Percentiles rank a stretch among this genome's conserved stretches.
These are phyloP conservation scores for Brassicogethes aeneus DNA, from an alignment of 2,888 invertebrate species.

Conservation along the genomic window DNA sequence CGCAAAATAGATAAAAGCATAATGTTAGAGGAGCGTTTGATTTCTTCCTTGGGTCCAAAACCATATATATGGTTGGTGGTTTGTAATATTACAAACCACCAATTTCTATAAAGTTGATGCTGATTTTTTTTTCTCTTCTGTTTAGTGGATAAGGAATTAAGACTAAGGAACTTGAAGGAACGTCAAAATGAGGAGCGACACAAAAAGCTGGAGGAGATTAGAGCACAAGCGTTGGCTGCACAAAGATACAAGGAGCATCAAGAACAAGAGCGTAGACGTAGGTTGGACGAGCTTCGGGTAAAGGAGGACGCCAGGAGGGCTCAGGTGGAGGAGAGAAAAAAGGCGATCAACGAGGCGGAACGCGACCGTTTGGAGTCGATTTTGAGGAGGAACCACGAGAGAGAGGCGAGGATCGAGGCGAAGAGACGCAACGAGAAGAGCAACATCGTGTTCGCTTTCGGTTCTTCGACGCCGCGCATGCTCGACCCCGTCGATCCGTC, in stretches of 20 bases:
- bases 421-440: slow-evolving; percentile 69
- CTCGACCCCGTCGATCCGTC: slow-evolving; percentile 74
- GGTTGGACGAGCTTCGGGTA: slow-evolving; percentile 73
- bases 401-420: slow-evolving; percentile 52
- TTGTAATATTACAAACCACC: too few relatives aligned
- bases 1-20: too few relatives aligned
- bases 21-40: too few relatives aligned
- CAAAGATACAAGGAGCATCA: slow-evolving; percentile 84
- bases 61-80: too few relatives aligned
- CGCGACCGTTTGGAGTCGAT: slow-evolving; percentile 79
- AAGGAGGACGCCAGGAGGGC: slow-evolving; percentile 64
- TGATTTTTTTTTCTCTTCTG: slow-evolving; percentile 17
- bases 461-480: slow-evolving; percentile 83
- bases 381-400: slow-evolving; percentile 64
- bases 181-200: slow-evolving; percentile 84
- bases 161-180: slow-evolving; percentile 69
- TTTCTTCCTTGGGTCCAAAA: too few relatives aligned
- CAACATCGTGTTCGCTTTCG: slow-evolving; percentile 77
- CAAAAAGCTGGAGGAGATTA: slow-evolving; percentile 80
- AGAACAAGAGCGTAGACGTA: slow-evolving; percentile 72
- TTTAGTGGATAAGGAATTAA: slow-evolving; percentile 51
- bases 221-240: slow-evolving; percentile 80
- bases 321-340: slow-evolving; percentile 80
- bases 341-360: slow-evolving; percentile 83
- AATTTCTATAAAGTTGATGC: too few relatives aligned